A percentile compares a stretch with the other conserved stretches of the same genome.
These are phyloP conservation scores for Catharus bicknelli DNA, from an alignment of 2,113 vertebrate genomes.

Conservation along the genomic window DNA sequence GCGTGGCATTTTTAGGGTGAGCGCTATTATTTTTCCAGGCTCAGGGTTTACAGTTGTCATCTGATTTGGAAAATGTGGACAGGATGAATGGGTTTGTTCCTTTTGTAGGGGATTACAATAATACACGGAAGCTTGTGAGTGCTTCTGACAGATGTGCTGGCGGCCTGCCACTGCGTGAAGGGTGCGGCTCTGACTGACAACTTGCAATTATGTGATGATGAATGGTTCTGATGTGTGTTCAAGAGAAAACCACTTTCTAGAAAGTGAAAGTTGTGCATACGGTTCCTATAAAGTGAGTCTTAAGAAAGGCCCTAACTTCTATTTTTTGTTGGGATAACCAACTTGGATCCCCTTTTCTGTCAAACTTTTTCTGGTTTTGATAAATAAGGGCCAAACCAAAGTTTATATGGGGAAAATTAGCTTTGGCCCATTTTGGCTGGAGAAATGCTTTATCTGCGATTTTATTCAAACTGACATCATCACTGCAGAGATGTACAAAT, in stretches of 20 bases:
- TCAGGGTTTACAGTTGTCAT: conserved; percentile 73
- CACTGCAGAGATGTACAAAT: conserved; percentile 49
- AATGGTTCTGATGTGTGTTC: conserved; percentile 83
- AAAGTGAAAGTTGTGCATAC: conserved; percentile 80
- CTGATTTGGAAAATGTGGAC: conserved; percentile 77
- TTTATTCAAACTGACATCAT: conserved; percentile 72
- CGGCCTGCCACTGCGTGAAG: conserved; percentile 78
- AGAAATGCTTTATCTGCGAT: conserved; percentile 74
- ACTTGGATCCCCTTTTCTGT: conserved; percentile 59
- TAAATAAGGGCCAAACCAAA: conserved; percentile 72
- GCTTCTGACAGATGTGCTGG: conserved; percentile 88
- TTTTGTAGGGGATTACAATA: conserved; percentile 85
- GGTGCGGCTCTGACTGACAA: conserved; percentile 83
- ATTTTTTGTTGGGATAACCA: conserved; percentile 68
- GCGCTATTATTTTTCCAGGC: conserved; percentile 66
- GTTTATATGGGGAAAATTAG: conserved; percentile 70
- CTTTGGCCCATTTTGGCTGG: conserved; percentile 69
- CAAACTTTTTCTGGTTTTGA: conserved; percentile 72
- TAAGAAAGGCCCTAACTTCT: conserved; percentile 70
- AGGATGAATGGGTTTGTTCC: conserved; percentile 76
- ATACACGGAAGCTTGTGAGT: conserved; percentile 83
- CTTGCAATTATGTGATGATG: conserved; percentile 80
- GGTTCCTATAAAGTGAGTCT: conserved; percentile 77
- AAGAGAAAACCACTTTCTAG: conserved; percentile 84
- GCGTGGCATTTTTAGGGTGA: conserved; percentile 40